These are phyloP conservation scores for Psittacus erithacus DNA, from an alignment of 2,113 vertebrate genomes.

Conservation along the genomic window DNA sequence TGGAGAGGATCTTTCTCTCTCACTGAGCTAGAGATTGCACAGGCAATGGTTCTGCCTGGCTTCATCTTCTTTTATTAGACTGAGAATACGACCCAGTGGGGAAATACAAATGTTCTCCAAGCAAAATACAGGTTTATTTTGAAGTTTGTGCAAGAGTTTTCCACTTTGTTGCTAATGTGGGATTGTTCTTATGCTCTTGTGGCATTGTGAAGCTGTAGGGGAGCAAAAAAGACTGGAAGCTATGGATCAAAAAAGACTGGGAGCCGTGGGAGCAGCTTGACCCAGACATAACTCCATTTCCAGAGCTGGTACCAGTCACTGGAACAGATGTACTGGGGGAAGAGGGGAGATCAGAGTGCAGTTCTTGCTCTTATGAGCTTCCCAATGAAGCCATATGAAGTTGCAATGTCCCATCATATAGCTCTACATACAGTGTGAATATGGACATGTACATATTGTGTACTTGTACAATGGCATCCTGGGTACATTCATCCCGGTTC, in stretches of 20 bases:
- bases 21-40: background rate
- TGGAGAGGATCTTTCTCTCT: background rate
- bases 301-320: background rate
- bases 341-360: background rate
- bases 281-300: background rate
- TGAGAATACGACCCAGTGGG: background rate
- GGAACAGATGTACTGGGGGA: background rate
- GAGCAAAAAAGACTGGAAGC: background rate
- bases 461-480: background rate
- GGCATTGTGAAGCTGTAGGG: accelerated
- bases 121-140: background rate
- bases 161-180: accelerated
- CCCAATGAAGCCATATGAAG: background rate
- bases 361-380: background rate
- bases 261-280: background rate
- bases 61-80: background rate
- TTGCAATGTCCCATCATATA: accelerated
- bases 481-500: background rate
- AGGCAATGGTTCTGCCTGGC: accelerated
- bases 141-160: background rate
- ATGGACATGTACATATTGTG: background rate
- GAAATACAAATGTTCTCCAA: background rate
- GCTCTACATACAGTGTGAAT: background rate
- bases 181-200: background rate
- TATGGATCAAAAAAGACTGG: background rate